Conservation (phyloP, 2,113 vertebrate genomes). For the Entomyzon cyanotis region DNA sequence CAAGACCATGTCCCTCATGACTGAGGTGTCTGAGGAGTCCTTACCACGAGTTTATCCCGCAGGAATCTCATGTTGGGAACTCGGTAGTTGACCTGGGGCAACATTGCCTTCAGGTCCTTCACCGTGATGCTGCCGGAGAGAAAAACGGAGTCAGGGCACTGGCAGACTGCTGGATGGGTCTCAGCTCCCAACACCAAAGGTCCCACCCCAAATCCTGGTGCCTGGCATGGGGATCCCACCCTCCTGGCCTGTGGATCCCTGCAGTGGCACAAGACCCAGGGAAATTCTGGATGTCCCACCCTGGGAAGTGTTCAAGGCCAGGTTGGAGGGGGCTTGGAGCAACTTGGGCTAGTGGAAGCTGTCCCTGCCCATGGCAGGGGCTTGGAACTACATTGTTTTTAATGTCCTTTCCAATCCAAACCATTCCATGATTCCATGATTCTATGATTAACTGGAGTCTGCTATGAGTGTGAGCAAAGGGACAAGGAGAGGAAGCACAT, state of each 20-base stretch:
- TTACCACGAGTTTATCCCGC: constrained; percentile 84
- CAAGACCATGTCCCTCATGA: not conserved
- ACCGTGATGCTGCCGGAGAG: constrained; percentile 73
- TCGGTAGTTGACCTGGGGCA: constrained; percentile 85
- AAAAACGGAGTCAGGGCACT: accelerated
- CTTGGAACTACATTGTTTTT: not conserved
- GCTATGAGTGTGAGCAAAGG: accelerated
- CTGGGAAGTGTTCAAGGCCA: not conserved
- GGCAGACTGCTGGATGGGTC: not conserved
- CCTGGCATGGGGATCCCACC: not conserved
- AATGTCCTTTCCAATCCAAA: not conserved
- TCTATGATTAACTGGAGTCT: not conserved
- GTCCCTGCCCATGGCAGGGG: not conserved
- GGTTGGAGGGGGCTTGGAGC: not conserved
- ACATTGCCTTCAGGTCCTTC: constrained; percentile 85
- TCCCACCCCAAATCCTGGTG: not conserved
- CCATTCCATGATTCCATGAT: not conserved
- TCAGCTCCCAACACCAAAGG: not conserved
- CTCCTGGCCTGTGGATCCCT: not conserved
- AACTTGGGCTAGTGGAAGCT: not conserved
- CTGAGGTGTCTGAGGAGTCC: not conserved
- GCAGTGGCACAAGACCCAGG: not conserved
- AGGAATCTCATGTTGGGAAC: constrained; percentile 88
- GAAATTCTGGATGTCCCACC: not conserved
- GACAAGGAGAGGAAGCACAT: accelerated